Evolutionary conservation across 2,797 vertebrate species (phyloP).

Genomic region (Pipistrellus nathusii): DNA sequence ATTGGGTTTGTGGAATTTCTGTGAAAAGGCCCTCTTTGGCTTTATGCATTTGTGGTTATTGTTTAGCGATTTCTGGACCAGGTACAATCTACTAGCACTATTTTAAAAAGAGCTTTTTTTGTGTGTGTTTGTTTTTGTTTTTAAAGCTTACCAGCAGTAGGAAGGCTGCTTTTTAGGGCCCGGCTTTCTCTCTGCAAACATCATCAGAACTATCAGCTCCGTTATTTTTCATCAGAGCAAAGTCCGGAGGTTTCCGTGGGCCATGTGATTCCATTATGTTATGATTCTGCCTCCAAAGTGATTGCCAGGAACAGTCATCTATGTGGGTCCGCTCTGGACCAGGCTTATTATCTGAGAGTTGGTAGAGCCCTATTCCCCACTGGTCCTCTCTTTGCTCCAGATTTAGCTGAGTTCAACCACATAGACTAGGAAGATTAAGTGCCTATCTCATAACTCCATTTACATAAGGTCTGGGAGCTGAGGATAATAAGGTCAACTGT

Average conservation of each 20-base stretch:
- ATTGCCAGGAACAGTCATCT: neutral
- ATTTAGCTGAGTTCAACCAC: slow-evolving; percentile 29
- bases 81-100: neutral
- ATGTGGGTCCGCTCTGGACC: neutral
- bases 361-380: neutral
- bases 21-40: neutral
- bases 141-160: neutral
- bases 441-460: slow-evolving; percentile 10
- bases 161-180: neutral
- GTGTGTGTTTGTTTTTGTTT: neutral
- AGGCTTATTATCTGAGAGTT: neutral
- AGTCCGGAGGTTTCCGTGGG: neutral
- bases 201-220: neutral
- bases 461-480: slow-evolving; percentile 20
- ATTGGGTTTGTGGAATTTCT: neutral
- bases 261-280: neutral
- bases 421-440: slow-evolving; percentile 24
- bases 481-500: slow-evolving; percentile 28
- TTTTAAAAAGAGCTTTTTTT: neutral
- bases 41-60: neutral
- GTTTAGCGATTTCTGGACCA: neutral
- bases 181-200: neutral
- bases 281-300: neutral
- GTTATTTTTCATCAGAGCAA: neutral
- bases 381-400: neutral